Evolutionary conservation across 2,113 vertebrate genomes (phyloP), one percentile per base, ranked within the genome.

Genomic region (Apus apus): DNA sequence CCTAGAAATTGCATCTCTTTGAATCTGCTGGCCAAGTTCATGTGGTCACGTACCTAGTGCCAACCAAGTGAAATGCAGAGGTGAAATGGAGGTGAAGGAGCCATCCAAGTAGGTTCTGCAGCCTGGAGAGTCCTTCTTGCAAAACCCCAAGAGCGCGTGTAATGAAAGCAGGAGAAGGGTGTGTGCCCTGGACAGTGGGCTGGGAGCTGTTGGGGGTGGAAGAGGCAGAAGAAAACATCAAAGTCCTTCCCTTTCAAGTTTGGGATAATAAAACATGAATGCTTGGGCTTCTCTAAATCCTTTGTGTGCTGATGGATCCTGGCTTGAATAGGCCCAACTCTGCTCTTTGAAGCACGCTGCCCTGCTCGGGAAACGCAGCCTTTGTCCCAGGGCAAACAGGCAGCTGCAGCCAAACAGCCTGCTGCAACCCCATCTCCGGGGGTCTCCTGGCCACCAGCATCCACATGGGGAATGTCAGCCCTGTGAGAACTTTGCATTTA

Each of bases 381-480:
- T 86, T 70, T 61, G 40, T 74, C 26, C 51, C 1, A 2, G 43
- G 56, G 65, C 54, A 54, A 22, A 16, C 7, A 10, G 60, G 78
- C 51, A 62, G 62, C 91, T 68, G 17, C 75, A 40, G 54, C 53
- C 72, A 20, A 27, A 57, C 45, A 73, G 71, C 36, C 80, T 3
- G 27, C 51, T 34, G 19, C 50, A 38, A n/a, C 61, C 73, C 45
- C 45, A 3, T 32, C 66, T 25, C 36, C 2, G 0, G 10, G 66
- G 50, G 16, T 71, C 46, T 87, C 11, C 73, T 51, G 82, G 22
- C 38, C 78, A n/a, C 3, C 23, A 60, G 46, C 51, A 23, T 34
- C 76, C 3, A 0, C 51, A 15, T 1, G 2, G 79, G 74, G 56
- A 53, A 2, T 15, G 7, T n/a, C 43, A 72, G 50, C 34, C 27